Conservation (phyloP, 1,140 invertebrate species). For the Yoshiicerus persimilis region DNA sequence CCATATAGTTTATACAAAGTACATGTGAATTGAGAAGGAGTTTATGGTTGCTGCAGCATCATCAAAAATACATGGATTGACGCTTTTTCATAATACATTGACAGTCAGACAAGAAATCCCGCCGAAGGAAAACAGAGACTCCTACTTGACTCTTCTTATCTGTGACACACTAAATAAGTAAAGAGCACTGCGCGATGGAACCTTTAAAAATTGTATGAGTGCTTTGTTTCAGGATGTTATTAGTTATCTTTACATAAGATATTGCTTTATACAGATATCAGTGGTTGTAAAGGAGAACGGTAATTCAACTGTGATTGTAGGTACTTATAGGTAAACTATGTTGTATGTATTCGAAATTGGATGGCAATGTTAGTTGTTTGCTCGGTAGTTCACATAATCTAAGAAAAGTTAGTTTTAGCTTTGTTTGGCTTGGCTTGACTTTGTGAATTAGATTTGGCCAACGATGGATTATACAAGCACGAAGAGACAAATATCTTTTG, state of each 20-base stretch:
- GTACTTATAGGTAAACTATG: no score
- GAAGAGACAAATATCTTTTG: conserved; percentile 5
- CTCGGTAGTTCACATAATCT: neutral
- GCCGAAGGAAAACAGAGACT: neutral
- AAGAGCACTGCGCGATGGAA: neutral
- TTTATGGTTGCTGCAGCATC: neutral
- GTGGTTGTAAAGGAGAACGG: no score
- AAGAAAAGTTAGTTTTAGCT: neutral
- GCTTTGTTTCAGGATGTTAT: neutral
- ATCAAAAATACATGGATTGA: neutral
- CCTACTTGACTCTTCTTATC: neutral
- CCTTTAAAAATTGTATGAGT: neutral
- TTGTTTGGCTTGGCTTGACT: neutral
- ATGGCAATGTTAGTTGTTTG: neutral
- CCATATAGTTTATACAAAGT: no score
- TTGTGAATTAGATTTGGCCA: neutral
- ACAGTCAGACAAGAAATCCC: neutral
- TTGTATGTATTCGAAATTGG: no score
- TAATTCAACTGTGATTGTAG: no score
- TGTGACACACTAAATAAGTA: neutral
- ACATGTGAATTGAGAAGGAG: no score
- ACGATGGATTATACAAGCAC: neutral
- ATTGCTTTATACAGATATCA: no score
- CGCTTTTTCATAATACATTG: neutral
- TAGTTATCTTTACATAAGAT: no score